A percentile compares a stretch with the other conserved stretches of the same genome.
These are phyloP conservation scores for Terrapene triunguis DNA, from an alignment of 2,113 vertebrate species.

Conservation along the genomic window DNA sequence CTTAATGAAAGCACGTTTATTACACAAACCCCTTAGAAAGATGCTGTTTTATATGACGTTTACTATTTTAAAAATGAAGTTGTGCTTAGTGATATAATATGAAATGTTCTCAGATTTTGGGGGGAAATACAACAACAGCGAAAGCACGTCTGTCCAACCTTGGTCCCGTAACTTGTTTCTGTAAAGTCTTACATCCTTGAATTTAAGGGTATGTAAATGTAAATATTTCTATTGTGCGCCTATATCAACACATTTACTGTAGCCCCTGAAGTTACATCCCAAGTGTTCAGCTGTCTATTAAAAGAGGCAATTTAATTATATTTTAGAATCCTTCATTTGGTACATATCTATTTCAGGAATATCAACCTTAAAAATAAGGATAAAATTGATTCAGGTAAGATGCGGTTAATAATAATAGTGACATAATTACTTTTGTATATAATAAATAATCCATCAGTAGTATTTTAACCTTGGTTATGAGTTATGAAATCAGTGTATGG, in stretches of 20 bases:
- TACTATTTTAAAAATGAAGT: background rate
- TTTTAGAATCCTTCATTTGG: fast-evolving
- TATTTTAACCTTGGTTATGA: slow-evolving; percentile 80
- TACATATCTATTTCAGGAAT: background rate
- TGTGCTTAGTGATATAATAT: background rate
- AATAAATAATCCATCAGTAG: slow-evolving; percentile 80
- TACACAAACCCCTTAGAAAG: background rate
- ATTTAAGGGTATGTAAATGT: background rate
- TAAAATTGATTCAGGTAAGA: slow-evolving; percentile 75
- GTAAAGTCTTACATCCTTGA: background rate
- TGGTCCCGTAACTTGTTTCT: background rate
- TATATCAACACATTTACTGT: background rate
- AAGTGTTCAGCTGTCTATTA: fast-evolving
- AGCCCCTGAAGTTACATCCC: background rate
- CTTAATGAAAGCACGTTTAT: background rate
- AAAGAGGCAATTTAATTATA: fast-evolving
- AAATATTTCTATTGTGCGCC: fast-evolving
- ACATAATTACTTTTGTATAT: slow-evolving; percentile 80
- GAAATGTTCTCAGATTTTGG: background rate
- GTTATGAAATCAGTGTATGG: slow-evolving; percentile 82
- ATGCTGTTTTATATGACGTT: background rate
- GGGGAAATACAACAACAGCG: background rate
- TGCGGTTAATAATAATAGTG: slow-evolving; percentile 70
- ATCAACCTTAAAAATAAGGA: slow-evolving; percentile 57
- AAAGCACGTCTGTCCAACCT: background rate